A percentile compares a stretch with the other conserved stretches of the same genome.
phyloP scores from a whole-genome alignment of 2,113 vertebrate species.

The Triplophysa dalaica region DNA sequence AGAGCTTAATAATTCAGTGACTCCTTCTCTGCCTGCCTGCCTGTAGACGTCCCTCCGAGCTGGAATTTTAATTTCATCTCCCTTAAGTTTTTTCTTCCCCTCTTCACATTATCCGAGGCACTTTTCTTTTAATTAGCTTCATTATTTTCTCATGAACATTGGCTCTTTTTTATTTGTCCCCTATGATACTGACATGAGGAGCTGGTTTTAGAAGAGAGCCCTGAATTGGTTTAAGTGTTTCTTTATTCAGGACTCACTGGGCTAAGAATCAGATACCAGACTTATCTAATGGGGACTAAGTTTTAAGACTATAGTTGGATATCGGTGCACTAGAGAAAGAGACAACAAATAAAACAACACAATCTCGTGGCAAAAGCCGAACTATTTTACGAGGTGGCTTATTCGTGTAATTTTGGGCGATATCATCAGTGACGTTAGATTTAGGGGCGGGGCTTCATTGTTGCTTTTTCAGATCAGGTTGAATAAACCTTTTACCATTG shows the following conservation, averaged over 20 bases:
- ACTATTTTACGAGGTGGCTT: too few species aligned
- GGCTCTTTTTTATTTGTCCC: conserved; percentile 17
- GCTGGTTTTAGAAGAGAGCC: neutral
- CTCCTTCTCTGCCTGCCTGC: conserved; percentile 21
- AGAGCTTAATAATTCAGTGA: conserved; percentile 57
- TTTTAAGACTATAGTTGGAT: too few species aligned
- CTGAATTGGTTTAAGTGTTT: conserved; percentile 6
- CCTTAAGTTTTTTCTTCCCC: conserved; percentile 39
- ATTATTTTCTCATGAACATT: conserved; percentile 40
- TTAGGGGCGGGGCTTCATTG: too few species aligned
- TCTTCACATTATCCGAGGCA: neutral
- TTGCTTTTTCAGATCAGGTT: too few species aligned
- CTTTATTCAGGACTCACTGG: neutral
- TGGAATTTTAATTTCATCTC: conserved; percentile 48
- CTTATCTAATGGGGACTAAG: too few species aligned
- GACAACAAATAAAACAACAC: too few species aligned
- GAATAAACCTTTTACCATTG: too few species aligned
- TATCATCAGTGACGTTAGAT: too few species aligned
- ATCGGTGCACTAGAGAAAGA: too few species aligned
- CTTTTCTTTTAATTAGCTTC: conserved; percentile 49
- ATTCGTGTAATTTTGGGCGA: too few species aligned
- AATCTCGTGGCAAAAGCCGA: too few species aligned
- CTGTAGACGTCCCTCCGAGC: conserved; percentile 44
- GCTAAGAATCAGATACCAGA: neutral
- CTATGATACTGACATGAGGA: conserved; percentile 1